Evolutionary conservation across 2,113 vertebrate genomes (phyloP).

Genomic region (Mohoua ochrocephala): DNA sequence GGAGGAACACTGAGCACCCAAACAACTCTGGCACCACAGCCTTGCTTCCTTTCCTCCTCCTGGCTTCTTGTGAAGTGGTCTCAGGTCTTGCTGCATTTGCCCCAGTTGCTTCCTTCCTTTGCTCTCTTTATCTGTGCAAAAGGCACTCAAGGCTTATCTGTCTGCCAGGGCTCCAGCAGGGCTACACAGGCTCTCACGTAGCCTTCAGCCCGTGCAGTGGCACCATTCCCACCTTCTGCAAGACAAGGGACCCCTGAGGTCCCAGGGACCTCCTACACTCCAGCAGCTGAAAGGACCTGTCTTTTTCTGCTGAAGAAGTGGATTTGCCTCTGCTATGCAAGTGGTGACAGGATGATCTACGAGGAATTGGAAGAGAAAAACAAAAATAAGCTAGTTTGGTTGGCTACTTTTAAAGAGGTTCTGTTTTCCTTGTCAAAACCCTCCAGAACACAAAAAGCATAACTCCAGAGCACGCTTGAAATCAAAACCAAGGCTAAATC

Average conservation of each 20-base stretch:
- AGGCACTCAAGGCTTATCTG: background rate
- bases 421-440: background rate
- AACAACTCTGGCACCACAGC: rapidly evolving
- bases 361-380: background rate
- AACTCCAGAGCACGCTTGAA: background rate
- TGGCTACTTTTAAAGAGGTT: background rate
- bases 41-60: background rate
- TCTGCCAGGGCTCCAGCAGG: background rate
- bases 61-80: background rate
- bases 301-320: background rate
- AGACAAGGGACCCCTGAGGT: background rate
- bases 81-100: background rate
- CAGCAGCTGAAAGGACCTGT: background rate
- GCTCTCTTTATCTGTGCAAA: background rate
- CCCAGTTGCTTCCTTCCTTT: background rate
- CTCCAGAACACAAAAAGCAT: background rate
- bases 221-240: background rate
- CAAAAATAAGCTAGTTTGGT: background rate
- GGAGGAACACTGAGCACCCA: background rate
- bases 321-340: background rate
- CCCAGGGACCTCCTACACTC: background rate
- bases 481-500: background rate
- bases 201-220: background rate
- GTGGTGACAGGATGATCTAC: background rate
- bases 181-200: rapidly evolving